Evolutionary conservation across 2,113 vertebrate genomes (phyloP), one percentile per base, ranked within the genome.

Genomic region (Tangachromis dhanisi): DNA sequence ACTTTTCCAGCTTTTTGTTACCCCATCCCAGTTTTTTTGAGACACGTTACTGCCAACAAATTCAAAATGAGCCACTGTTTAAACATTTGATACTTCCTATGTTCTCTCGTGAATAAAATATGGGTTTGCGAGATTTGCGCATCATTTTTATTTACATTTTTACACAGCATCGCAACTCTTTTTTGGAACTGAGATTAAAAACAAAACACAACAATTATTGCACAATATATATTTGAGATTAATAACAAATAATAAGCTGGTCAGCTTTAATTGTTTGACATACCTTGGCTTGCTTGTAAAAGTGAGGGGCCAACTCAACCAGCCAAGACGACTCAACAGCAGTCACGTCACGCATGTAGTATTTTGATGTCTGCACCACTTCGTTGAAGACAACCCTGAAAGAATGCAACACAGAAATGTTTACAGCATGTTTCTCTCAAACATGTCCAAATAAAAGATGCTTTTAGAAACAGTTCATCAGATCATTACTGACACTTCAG

Each of bases 261-360:
- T 5, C 2, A 47, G 26, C 17, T 61, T 12, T 9, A 7, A 81
- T 53, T 86, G 21, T 31, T 14, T 84, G 10, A 57, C 97, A 88
- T 97, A 99, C 98, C 96, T 98, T 98, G 92, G 98, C 98, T 96
- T 99, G 98, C 91, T 99, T 99, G 94, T 99, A 99, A 59, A 99
- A 99, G 94, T 99, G 99, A 35, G 99, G 99, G 0, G 99, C 99
- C 96, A 99, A 92, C 88, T 99, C 98, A 93, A 99, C 91, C 90
- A 99, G 95, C 99, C 98, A 99, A 1, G 98, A 95, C 1, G 98
- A 99, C 79, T 99, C 98, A 2, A 99, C 96, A 0, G 98, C 98
- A 11, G 98, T 99, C 96, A 99, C 98, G 12, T 99, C 99, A 10
- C 99, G 97, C 98, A 99, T 99, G 93, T 97, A 99, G 85, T 98